Conservation (phyloP, 2,113 vertebrate species). For the Scalopus aquaticus region DNA sequence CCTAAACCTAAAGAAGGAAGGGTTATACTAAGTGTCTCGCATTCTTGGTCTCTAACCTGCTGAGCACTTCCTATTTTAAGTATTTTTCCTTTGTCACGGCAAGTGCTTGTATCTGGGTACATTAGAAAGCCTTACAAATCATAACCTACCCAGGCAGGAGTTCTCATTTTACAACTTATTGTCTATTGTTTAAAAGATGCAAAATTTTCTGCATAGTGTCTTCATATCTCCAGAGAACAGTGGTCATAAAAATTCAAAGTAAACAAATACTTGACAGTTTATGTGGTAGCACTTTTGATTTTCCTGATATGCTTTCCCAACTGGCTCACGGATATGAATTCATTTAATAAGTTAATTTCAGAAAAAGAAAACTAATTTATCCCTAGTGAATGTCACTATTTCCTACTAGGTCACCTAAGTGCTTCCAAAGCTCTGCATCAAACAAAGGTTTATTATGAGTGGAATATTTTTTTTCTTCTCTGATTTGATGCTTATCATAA, state of each 20-base stretch:
- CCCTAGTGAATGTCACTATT: not conserved
- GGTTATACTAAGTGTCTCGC: not conserved
- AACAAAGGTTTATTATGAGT: slow-evolving; percentile 23
- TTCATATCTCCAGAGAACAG: slow-evolving; percentile 38
- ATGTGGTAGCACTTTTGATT: slow-evolving; percentile 15
- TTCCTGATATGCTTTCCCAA: slow-evolving; percentile 29
- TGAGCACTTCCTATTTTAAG: not conserved
- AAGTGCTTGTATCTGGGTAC: not conserved
- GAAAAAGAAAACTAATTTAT: slow-evolving; percentile 39
- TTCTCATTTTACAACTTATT: slow-evolving; percentile 1
- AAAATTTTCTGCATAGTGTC: not conserved
- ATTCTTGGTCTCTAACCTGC: not conserved
- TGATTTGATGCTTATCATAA: not conserved
- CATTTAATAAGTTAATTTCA: slow-evolving; percentile 67
- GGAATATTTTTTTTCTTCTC: not conserved
- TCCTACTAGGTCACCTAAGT: not conserved
- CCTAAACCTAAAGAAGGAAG: not conserved
- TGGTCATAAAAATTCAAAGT: slow-evolving; percentile 45
- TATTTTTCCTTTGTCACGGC: not conserved
- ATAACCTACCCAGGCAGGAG: not conserved
- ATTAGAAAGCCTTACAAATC: slow-evolving; percentile 18
- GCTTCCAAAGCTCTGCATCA: not conserved
- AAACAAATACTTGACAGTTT: slow-evolving; percentile 19
- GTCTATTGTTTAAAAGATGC: slow-evolving; percentile 44
- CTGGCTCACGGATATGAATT: not conserved